These are phyloP conservation scores for Chloroceryle aenea DNA, from an alignment of 2,113 vertebrate genomes.

Conservation along the genomic window DNA sequence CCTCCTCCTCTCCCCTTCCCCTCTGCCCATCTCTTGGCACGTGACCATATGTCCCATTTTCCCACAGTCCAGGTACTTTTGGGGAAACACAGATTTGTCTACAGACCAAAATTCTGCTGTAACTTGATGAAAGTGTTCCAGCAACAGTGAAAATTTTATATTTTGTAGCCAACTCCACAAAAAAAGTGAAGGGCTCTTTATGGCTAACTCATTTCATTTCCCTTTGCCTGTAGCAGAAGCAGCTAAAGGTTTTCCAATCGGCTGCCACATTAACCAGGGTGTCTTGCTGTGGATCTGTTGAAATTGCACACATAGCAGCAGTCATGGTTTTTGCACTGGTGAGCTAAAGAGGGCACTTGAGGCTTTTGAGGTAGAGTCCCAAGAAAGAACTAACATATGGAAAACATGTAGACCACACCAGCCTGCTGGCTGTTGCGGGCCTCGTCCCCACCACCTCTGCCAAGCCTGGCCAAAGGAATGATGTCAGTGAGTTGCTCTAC, in stretches of 20 bases:
- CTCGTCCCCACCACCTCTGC: conserved; percentile 2
- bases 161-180: neutral
- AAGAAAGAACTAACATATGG: conserved; percentile 2
- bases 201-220: neutral
- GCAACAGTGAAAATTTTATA: neutral
- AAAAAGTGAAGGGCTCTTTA: neutral
- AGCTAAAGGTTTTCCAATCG: neutral
- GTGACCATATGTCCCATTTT: neutral
- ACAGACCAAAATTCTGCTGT: neutral
- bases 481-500: conserved; percentile 35
- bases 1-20: neutral
- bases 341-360: conserved; percentile 48
- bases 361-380: neutral
- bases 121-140: neutral
- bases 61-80: neutral
- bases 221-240: neutral
- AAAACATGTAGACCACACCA: neutral
- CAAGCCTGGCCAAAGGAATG: neutral
- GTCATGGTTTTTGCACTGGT: neutral
- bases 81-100: neutral
- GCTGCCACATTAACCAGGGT: neutral
- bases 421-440: neutral
- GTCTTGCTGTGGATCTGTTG: neutral
- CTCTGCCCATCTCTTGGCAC: neutral
- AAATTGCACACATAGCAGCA: neutral